Evolutionary conservation across 1,140 invertebrate genomes (phyloP).

Genomic region (Cherax quadricarinatus): DNA sequence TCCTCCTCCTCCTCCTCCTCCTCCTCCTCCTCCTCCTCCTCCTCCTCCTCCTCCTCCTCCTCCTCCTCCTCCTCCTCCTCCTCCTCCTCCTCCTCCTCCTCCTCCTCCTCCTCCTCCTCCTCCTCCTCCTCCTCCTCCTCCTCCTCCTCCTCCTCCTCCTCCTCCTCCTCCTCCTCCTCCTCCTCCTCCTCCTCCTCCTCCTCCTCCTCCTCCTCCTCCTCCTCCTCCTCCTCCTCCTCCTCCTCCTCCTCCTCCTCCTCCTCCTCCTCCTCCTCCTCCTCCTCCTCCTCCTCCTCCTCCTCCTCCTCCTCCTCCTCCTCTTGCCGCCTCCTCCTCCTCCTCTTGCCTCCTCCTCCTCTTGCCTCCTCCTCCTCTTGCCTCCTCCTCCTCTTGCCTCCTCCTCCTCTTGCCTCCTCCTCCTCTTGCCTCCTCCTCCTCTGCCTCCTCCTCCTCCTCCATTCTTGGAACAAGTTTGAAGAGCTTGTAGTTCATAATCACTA

Average conservation of each 20-base stretch:
- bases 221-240: background rate
- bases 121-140: background rate
- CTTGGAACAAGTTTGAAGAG: no score
- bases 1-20: background rate
- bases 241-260: background rate
- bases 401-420: no score
- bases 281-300: no score
- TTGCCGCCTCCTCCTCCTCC: no score
- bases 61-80: slow-evolving; percentile 1
- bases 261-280: background rate
- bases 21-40: background rate
- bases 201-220: background rate
- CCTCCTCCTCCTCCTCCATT: no score
- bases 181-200: background rate
- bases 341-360: no score
- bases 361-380: background rate
- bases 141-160: background rate
- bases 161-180: background rate
- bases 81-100: background rate
- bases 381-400: no score
- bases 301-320: background rate
- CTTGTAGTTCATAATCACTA: no score
- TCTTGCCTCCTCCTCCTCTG: no score
- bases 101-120: background rate
- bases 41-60: background rate